Evolutionary conservation across 2,888 invertebrate species (phyloP).

Genomic region (Osmoderma eremita): DNA sequence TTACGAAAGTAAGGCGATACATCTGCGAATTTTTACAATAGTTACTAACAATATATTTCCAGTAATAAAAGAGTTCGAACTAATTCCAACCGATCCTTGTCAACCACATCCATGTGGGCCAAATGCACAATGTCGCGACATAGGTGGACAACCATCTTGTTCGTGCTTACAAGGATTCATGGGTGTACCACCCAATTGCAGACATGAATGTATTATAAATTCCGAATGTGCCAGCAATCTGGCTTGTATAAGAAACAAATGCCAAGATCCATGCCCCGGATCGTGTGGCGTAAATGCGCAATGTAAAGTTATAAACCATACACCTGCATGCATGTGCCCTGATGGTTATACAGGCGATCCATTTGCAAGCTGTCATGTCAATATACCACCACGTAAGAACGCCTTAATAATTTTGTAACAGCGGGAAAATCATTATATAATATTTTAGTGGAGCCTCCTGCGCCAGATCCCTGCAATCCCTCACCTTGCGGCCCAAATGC

Average conservation of each 20-base stretch:
- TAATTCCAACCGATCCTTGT: constrained; percentile 68
- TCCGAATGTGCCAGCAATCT: constrained; percentile 70
- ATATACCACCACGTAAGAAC: constrained; percentile 61
- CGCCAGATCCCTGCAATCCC: constrained; percentile 65
- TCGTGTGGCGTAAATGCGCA: constrained; percentile 72
- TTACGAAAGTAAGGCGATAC: constrained; percentile 54
- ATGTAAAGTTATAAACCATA: constrained; percentile 75
- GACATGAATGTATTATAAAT: constrained; percentile 74
- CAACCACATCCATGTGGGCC: constrained; percentile 83
- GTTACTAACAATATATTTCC: constrained; percentile 6
- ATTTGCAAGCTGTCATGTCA: constrained; percentile 68
- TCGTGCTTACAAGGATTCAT: constrained; percentile 69
- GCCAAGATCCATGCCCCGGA: constrained; percentile 71
- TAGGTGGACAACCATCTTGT: constrained; percentile 69
- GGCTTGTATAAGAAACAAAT: constrained; percentile 70
- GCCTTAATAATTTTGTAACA: constrained; percentile 45
- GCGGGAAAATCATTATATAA: background rate
- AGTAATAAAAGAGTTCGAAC: constrained; percentile 49
- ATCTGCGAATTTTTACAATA: background rate
- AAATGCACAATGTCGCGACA: constrained; percentile 78
- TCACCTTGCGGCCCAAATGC: constrained; percentile 80
- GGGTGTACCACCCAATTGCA: constrained; percentile 73
- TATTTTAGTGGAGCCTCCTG: constrained; percentile 51
- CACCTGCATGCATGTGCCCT: constrained; percentile 75
- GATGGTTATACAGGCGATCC: constrained; percentile 73